phyloP scores from a whole-genome alignment of 2,797 vertebrate genomes.

The Trichosurus vulpecula region DNA sequence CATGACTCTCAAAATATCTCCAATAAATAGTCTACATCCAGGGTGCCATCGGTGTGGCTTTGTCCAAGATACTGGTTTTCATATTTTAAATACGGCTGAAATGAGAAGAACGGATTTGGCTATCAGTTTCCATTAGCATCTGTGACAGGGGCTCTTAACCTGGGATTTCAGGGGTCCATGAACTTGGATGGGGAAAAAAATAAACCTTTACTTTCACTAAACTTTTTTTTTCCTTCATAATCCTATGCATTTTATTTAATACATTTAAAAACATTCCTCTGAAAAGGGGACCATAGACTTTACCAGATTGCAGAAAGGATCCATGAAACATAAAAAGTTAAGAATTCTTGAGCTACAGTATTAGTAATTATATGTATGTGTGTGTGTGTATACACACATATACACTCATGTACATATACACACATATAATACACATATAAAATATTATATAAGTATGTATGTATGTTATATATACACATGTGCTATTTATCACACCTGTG shows the following conservation, averaged over 20 bases:
- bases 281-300: background rate
- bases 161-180: background rate
- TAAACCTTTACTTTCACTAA: background rate
- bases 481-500: background rate
- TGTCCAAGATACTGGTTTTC: background rate
- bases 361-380: background rate
- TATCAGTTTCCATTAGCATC: background rate
- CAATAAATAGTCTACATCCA: constrained; percentile 54
- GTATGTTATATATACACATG: background rate
- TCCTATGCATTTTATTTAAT: background rate
- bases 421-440: background rate
- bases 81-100: constrained; percentile 20
- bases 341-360: background rate
- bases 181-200: background rate
- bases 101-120: background rate
- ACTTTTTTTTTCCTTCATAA: background rate
- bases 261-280: background rate
- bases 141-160: background rate
- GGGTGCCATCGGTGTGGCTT: background rate
- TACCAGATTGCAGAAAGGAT: background rate
- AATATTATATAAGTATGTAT: background rate
- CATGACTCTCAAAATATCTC: constrained; percentile 35
- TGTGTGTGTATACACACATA: too few relatives aligned
- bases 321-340: background rate
- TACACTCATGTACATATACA: background rate